Evolutionary conservation across 2,888 invertebrate genomes (phyloP).

Genomic region (Aleiodes leptofemur): DNA sequence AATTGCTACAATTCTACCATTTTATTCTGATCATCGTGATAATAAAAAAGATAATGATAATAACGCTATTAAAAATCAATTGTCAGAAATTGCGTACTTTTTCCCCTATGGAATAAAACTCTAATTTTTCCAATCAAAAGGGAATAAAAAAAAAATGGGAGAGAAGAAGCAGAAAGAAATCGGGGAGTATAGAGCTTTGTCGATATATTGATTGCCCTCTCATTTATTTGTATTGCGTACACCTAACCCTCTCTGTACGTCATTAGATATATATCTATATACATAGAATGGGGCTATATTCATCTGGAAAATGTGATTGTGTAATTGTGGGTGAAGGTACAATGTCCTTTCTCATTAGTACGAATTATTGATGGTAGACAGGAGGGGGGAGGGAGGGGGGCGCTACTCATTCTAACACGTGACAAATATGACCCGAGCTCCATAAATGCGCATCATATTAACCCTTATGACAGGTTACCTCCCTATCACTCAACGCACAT

Average conservation of each 20-base stretch:
- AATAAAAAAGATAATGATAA: slow-evolving; percentile 15
- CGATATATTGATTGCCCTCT: slow-evolving; percentile 18
- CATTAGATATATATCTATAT: slow-evolving; percentile 12
- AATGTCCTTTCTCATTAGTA: slow-evolving; percentile 41
- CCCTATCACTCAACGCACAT: slow-evolving; percentile 41
- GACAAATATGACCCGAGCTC: background rate
- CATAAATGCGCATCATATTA: slow-evolving; percentile 29
- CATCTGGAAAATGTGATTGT: slow-evolving; percentile 49
- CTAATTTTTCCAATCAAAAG: slow-evolving; percentile 17
- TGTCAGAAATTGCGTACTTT: slow-evolving; percentile 11
- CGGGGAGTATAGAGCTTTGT: background rate
- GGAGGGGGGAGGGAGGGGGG: background rate
- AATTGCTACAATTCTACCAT: background rate
- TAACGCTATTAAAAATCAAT: slow-evolving; percentile 20
- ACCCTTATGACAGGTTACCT: slow-evolving; percentile 10
- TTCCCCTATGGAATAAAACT: slow-evolving; percentile 17
- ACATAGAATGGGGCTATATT: slow-evolving; percentile 21
- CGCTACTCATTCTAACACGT: slow-evolving; percentile 3
- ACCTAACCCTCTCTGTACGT: background rate
- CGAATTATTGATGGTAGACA: slow-evolving; percentile 17
- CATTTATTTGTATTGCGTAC: slow-evolving; percentile 30
- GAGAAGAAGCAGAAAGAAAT: slow-evolving; percentile 2
- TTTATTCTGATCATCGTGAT: background rate
- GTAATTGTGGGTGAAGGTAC: slow-evolving; percentile 46
- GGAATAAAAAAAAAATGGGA: background rate